These are phyloP conservation scores for Cepaea nemoralis DNA, from an alignment of 1,140 invertebrate species.

Conservation along the genomic window DNA sequence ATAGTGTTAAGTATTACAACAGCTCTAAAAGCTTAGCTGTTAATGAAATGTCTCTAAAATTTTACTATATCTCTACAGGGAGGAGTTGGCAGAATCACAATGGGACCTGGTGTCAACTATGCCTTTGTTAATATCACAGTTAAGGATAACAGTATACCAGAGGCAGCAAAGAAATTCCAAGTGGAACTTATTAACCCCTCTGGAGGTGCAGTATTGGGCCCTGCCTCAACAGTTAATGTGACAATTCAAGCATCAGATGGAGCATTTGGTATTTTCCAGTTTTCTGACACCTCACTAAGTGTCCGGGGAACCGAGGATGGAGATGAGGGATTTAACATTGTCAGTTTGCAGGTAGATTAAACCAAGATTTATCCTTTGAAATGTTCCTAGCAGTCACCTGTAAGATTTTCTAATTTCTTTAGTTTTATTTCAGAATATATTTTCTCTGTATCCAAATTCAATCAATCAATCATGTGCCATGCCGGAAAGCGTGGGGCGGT, in stretches of 20 bases:
- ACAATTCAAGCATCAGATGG: constrained; percentile 66
- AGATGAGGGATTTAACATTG: constrained; percentile 50
- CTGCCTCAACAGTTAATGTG: constrained; percentile 57
- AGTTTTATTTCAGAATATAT: too few species aligned
- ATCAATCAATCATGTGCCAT: too few species aligned
- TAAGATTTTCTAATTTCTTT: too few species aligned
- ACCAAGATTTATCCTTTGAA: too few species aligned
- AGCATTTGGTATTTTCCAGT: constrained; percentile 68
- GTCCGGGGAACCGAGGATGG: constrained; percentile 51
- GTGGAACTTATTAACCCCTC: constrained; percentile 66
- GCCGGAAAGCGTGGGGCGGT: too few species aligned
- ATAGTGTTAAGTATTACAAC: too few species aligned
- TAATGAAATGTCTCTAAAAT: too few species aligned
- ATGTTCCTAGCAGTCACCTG: too few species aligned
- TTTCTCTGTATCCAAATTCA: too few species aligned
- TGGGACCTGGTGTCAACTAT: constrained; percentile 58
- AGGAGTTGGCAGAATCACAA: constrained; percentile 55
- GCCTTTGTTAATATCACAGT: constrained; percentile 65
- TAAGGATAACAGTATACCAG: constrained; percentile 62
- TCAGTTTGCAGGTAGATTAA: constrained; percentile 14
- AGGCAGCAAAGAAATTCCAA: constrained; percentile 64
- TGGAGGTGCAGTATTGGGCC: constrained; percentile 61
- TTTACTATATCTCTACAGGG: constrained; percentile 56
- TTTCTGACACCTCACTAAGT: constrained; percentile 53
- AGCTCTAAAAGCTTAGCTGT: too few species aligned